phyloP scores from a whole-genome alignment of 2,797 vertebrate species.

The Syngnathus rostellatus region DNA sequence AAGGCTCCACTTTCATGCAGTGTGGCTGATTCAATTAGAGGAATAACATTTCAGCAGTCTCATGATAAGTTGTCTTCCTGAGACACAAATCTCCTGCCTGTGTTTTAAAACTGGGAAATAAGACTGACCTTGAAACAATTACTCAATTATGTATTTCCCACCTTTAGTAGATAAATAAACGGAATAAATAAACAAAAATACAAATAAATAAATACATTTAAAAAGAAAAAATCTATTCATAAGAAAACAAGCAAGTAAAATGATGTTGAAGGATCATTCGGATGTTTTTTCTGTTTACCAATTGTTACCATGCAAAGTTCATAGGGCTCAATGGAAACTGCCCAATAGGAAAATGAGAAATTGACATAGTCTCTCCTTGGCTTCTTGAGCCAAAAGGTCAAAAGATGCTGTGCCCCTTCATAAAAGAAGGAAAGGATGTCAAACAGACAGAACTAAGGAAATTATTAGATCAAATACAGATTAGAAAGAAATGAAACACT shows the following conservation, averaged over 20 bases:
- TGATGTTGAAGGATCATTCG: background rate
- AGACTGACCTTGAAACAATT: conserved; percentile 2
- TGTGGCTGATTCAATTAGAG: background rate
- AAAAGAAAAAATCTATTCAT: background rate
- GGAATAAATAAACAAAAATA: background rate
- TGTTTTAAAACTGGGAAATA: background rate
- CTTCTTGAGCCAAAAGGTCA: too few relatives aligned
- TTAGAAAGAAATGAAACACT: background rate
- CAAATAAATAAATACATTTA: background rate
- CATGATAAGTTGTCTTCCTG: background rate
- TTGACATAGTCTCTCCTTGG: background rate
- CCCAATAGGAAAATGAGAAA: background rate
- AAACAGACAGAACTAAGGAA: background rate
- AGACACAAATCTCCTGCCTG: background rate
- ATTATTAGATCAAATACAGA: background rate
- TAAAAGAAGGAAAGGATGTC: too few relatives aligned
- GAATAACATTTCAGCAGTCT: background rate
- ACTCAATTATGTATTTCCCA: background rate
- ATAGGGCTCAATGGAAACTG: background rate
- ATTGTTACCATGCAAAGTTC: background rate
- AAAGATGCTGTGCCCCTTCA: too few relatives aligned
- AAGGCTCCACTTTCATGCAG: background rate
- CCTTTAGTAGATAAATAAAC: background rate
- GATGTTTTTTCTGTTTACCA: background rate
- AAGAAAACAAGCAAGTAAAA: background rate